These are phyloP conservation scores for Ophonus ardosiacus DNA, from an alignment of 2,888 invertebrate genomes.

Conservation along the genomic window DNA sequence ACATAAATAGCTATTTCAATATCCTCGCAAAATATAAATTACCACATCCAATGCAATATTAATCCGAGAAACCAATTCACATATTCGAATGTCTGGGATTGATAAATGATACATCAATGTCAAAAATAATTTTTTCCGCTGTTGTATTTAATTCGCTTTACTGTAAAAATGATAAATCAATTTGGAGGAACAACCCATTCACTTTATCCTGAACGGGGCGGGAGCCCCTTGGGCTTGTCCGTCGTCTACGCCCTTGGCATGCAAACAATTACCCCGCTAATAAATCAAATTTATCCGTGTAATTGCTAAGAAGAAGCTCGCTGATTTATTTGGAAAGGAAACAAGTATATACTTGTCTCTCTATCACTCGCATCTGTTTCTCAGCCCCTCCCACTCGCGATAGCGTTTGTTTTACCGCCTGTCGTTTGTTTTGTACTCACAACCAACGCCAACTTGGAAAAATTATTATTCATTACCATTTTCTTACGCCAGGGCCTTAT, in stretches of 20 bases:
- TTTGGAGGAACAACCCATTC: neutral
- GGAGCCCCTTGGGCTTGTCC: neutral
- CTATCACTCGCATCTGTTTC: conserved; percentile 42
- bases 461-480: conserved; percentile 44
- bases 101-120: neutral
- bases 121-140: neutral
- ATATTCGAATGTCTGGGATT: neutral
- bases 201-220: neutral
- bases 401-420: conserved; percentile 44
- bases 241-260: conserved; percentile 12
- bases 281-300: conserved; percentile 43
- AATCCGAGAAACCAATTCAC: neutral
- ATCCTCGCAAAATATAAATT: too few species aligned
- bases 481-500: conserved; percentile 16
- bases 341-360: conserved; percentile 22
- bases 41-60: neutral
- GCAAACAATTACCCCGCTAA: conserved; percentile 38
- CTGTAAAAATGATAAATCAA: neutral
- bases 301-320: conserved; percentile 42
- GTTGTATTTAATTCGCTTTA: neutral
- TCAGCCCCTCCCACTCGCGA: conserved; percentile 38
- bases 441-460: conserved; percentile 31
- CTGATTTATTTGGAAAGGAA: conserved; percentile 38
- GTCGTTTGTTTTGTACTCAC: conserved; percentile 33
- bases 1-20: too few species aligned